Conservation (phyloP, 2,797 vertebrate genomes). For the Acipenser oxyrinchus region DNA sequence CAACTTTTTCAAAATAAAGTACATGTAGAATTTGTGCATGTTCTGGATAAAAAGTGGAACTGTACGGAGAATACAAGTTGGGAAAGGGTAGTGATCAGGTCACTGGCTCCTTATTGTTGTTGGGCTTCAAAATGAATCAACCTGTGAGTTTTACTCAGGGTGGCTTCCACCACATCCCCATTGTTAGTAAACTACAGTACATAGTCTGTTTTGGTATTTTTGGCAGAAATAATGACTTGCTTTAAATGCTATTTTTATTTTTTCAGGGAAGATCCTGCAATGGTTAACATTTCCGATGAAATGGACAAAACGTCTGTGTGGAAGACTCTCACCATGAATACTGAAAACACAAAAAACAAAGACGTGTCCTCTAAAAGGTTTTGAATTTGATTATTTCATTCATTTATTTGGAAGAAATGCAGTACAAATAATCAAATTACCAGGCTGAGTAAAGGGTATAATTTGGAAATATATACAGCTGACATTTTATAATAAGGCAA, state of each 20-base stretch:
- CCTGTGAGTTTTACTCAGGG: too few species aligned
- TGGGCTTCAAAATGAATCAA: slow-evolving; percentile 5
- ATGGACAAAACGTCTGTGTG: slow-evolving; percentile 94
- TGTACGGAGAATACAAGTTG: too few species aligned
- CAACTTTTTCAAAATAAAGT: too few species aligned
- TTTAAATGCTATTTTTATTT: slow-evolving; percentile 9
- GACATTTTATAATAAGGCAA: too few species aligned
- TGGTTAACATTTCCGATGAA: slow-evolving; percentile 96
- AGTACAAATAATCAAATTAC: too few species aligned
- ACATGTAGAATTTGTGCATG: too few species aligned
- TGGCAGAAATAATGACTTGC: slow-evolving; percentile 19
- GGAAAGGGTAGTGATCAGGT: too few species aligned
- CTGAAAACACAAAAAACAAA: slow-evolving; percentile 68
- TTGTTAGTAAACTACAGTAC: slow-evolving; percentile 30
- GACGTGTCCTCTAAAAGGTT: slow-evolving; percentile 77
- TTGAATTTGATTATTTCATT: slow-evolving; percentile 33
- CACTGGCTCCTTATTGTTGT: slow-evolving; percentile 26
- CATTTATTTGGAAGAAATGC: slow-evolving; percentile 10
- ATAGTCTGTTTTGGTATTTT: slow-evolving; percentile 21
- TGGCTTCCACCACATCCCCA: slow-evolving; percentile 25
- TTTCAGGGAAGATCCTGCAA: slow-evolving; percentile 85
- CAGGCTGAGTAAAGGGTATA: too few species aligned
- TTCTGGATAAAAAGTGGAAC: too few species aligned
- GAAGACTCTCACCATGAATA: slow-evolving; percentile 69
- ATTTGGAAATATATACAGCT: too few species aligned